Evolutionary conservation across 2,888 invertebrate species (phyloP), one percentile per base, ranked within the genome.

Genomic region (Corbicula japonica): DNA sequence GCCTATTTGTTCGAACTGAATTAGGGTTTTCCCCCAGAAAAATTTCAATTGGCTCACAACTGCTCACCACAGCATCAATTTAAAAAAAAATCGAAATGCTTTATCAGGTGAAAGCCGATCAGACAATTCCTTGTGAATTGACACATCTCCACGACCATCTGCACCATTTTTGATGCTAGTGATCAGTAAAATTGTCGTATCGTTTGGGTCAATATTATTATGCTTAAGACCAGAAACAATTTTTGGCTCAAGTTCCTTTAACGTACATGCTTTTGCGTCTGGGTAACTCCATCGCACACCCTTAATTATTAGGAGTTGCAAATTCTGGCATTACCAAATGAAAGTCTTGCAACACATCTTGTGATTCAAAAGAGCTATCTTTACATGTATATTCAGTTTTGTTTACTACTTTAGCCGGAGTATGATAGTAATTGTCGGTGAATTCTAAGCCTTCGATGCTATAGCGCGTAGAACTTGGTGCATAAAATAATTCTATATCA

Each of bases 41-140:
- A 15, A 66, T 52, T n/a, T n/a, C n/a, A n/a, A n/a, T n/a, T n/a
- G n/a, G n/a, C n/a, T n/a, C n/a, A n/a, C n/a, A n/a, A n/a, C n/a
- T n/a, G 15, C 30, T 38, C 18, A 30, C 34, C 12, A 58, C 56
- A 28, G 66, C 32, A 44, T 66, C 66, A 68, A 38, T 60, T 68
- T 66, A 61, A 50, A 68, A 38, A 34, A 74, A 74, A 74, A 66
- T 38, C 74, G 32, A 35, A 66, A 73, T 46, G 73, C 73, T 50
- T 73, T 66, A 38, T 65, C 58, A 26, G 73, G 73, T n/a, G 66
- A 50, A 18, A 50, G 28, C 18, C 62, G 34, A 21, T 71, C 54
- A n/a, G 60, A 66, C 15, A 58, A 28, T 52, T 48, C 48, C 38
- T 61, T 66, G 26, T 74, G 60, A 35, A 74, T 58, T 18, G 66